Evolutionary conservation across 2,888 invertebrate genomes (phyloP).

Genomic region (Ctena decussata): DNA sequence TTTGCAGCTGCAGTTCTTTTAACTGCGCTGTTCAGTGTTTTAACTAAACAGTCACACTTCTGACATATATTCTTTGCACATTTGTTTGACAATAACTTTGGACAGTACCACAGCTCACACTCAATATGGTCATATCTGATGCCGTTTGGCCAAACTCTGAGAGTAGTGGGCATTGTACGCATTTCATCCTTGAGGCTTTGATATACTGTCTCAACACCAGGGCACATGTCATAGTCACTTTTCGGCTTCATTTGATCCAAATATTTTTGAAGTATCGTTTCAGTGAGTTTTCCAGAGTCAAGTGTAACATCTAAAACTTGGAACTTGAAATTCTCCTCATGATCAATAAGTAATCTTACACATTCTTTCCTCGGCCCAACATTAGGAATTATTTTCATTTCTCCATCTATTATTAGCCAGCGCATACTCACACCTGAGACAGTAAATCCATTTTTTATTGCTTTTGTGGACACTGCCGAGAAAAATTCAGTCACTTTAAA

Average conservation of each 20-base stretch:
- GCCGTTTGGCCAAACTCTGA: not conserved
- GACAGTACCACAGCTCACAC: not conserved
- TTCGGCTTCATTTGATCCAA: not conserved
- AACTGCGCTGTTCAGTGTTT: not conserved
- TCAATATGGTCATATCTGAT: not conserved
- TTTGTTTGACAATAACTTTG: not conserved
- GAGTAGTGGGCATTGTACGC: not conserved
- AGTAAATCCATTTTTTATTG: not conserved
- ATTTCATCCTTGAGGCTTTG: not conserved
- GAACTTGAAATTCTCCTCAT: not conserved
- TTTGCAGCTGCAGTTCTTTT: not conserved
- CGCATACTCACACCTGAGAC: not conserved
- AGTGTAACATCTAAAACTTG: not conserved
- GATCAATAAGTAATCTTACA: not conserved
- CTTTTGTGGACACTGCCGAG: not conserved
- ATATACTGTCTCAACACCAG: not conserved
- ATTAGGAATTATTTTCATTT: not conserved
- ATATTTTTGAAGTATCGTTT: not conserved
- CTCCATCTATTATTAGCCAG: not conserved
- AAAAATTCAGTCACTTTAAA: not conserved
- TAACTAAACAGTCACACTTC: not conserved
- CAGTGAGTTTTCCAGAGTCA: not conserved
- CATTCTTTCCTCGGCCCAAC: not conserved
- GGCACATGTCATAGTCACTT: not conserved
- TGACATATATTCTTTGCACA: not conserved